These are phyloP conservation scores for Mesocentrotus franciscanus DNA, from an alignment of 53 echinoderm and acorn worm genomes.

Conservation along the genomic window DNA sequence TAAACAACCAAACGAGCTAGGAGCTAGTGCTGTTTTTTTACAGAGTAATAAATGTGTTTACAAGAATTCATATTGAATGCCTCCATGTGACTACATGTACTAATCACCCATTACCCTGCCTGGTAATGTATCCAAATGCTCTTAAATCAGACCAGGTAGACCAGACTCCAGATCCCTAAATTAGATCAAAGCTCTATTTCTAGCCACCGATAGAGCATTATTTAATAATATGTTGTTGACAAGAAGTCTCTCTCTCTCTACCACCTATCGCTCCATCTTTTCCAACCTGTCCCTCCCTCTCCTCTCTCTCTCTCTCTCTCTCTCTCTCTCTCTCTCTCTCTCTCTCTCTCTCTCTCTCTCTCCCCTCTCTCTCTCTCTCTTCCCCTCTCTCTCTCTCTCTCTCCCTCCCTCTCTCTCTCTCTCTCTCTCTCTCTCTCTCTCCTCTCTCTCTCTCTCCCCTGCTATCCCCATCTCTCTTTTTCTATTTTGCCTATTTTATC, in stretches of 20 bases:
- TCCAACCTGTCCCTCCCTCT: not conserved
- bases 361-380: not conserved
- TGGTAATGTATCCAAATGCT: constrained; percentile 10
- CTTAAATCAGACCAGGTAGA: constrained; percentile 11
- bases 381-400: not conserved
- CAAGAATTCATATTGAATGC: not conserved
- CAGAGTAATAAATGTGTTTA: not conserved
- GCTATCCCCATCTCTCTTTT: not conserved
- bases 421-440: no score
- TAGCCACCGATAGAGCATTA: constrained; percentile 14
- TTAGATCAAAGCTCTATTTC: constrained; percentile 52
- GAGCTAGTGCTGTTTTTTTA: not conserved
- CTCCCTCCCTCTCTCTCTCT: not conserved
- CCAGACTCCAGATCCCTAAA: constrained; percentile 26
- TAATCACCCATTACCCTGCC: constrained; percentile 22
- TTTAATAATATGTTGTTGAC: constrained; percentile 4
- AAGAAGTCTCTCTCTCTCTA: no score
- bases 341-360: not conserved
- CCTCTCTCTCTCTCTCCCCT: no score
- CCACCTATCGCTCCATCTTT: not conserved
- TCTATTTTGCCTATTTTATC: not conserved
- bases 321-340: not conserved
- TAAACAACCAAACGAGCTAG: not conserved
- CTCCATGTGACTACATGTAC: not conserved
- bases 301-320: not conserved